Evolutionary conservation across 2,113 vertebrate species (phyloP), one percentile per base, ranked within the genome.

Genomic region (Pomatorhinus ruficollis): DNA sequence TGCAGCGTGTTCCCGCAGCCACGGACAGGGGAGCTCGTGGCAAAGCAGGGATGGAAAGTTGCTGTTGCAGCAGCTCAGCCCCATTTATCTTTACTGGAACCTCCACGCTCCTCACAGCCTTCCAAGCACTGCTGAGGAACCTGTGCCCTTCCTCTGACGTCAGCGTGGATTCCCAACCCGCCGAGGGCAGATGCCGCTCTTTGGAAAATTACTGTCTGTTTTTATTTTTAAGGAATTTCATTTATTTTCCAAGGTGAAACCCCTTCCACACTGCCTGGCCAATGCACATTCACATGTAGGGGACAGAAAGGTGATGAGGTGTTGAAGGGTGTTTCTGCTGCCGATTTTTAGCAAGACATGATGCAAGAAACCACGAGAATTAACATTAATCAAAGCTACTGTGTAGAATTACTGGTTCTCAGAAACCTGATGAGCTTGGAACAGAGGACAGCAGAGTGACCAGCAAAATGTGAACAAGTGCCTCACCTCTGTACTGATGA

Each of bases 231-330:
- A 90, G 70, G 61, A 47, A n/a, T 82, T 93, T 44, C 13, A 2
- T 10, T 0, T 9, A 33, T 77, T 87, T 80, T 66, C 84, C 80
- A 69, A n/a, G 53, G 25, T 79, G 50, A 79, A 82, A 33, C 14
- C 68, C 61, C 45, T 69, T 84, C 82, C 89, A 81, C 10, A 0
- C n/a, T 75, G 76, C 75, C 70, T 72, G 66, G 21, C 71, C 5
- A 0, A 16, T 4, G 28, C 1, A 24, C 45, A 15, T 23, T 47
- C 44, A 40, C 19, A 74, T 0, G 15, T 0, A 70, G 7, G 14
- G 42, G 69, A 81, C 59, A 81, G 39, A 64, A 31, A 31, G 35
- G 50, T 11, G 39, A 77, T 7, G 35, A 79, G 24, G 22, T 23
- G 39, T 1, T 15, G 13, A 35, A 78, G 30, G 22, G 30, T 40